Base-by-base conservation (phyloP, 1,140 invertebrate species). In the Aphelenchoides fujianensis region DNA sequence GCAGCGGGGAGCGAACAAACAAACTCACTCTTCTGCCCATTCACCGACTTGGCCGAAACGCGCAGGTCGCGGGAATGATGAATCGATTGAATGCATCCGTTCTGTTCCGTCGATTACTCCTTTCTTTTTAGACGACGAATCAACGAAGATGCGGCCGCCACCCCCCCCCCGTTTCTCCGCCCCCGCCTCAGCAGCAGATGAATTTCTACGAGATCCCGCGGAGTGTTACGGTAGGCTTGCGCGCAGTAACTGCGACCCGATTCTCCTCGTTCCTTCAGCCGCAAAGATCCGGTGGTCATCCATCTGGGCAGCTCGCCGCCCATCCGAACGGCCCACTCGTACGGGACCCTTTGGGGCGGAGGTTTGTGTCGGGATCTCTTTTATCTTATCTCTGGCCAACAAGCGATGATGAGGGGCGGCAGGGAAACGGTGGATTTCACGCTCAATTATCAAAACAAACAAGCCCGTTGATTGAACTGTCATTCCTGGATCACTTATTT, bases 381-480 rank as follows among this genome's bases (percentile, higher is more conserved):
- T 48, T 48, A 48, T 48, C 41, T 48, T 48, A 48, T 48, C n/a
- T n/a, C n/a, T n/a, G n/a, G n/a, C n/a, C n/a, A n/a, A n/a, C 41
- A 48, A 48, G 23, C 23, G 41, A 48, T 48, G 41, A 16, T 48
- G 41, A 48, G 12, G n/a, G n/a, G n/a, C n/a, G n/a, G n/a, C n/a
- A n/a, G n/a, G n/a, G n/a, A n/a, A n/a, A n/a, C n/a, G n/a, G n/a
- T n/a, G n/a, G n/a, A n/a, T n/a, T n/a, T n/a, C n/a, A n/a, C n/a
- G n/a, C n/a, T n/a, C n/a, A n/a, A n/a, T n/a, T n/a, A n/a, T n/a
- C n/a, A n/a, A n/a, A n/a, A n/a, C n/a, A n/a, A n/a, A n/a, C n/a
- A n/a, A n/a, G n/a, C n/a, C n/a, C n/a, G n/a, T n/a, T n/a, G n/a
- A n/a, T n/a, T n/a, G n/a, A n/a, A n/a, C n/a, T n/a, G n/a, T n/a